Conservation (phyloP, 2,888 invertebrate genomes). For the Hypena proboscidalis region DNA sequence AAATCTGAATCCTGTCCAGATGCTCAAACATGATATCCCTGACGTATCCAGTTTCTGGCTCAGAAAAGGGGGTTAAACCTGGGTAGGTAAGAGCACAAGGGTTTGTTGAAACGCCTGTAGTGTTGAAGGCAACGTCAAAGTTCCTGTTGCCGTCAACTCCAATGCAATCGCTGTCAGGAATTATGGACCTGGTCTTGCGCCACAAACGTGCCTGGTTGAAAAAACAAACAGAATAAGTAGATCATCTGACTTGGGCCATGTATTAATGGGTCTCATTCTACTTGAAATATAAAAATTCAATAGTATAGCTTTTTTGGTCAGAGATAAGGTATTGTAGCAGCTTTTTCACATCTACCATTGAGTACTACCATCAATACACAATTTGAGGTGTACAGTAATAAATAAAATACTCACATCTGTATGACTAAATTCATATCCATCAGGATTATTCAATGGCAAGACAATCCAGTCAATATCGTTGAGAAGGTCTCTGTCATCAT, state of each 20-base stretch:
- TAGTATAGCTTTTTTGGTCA: no score
- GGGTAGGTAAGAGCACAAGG: slow-evolving; percentile 86
- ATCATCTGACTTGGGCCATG: no score
- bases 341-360: no score
- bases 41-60: slow-evolving; percentile 86
- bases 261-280: no score
- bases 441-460: slow-evolving; percentile 88
- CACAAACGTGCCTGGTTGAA: slow-evolving; percentile 85
- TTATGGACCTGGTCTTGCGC: slow-evolving; percentile 86
- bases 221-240: slow-evolving; percentile 10
- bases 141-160: slow-evolving; percentile 91
- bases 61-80: slow-evolving; percentile 86
- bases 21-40: slow-evolving; percentile 81
- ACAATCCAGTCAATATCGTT: slow-evolving; percentile 87
- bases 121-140: slow-evolving; percentile 86
- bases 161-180: slow-evolving; percentile 66
- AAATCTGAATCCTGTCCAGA: slow-evolving; percentile 81
- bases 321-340: no score
- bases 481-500: slow-evolving; percentile 72
- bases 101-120: slow-evolving; percentile 77
- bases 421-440: slow-evolving; percentile 88
- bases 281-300: no score
- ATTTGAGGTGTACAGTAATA: background rate
- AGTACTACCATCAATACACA: no score
- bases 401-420: slow-evolving; percentile 83